Evolutionary conservation across 2,888 invertebrate genomes (phyloP).

Genomic region (Melanchra persicariae): DNA sequence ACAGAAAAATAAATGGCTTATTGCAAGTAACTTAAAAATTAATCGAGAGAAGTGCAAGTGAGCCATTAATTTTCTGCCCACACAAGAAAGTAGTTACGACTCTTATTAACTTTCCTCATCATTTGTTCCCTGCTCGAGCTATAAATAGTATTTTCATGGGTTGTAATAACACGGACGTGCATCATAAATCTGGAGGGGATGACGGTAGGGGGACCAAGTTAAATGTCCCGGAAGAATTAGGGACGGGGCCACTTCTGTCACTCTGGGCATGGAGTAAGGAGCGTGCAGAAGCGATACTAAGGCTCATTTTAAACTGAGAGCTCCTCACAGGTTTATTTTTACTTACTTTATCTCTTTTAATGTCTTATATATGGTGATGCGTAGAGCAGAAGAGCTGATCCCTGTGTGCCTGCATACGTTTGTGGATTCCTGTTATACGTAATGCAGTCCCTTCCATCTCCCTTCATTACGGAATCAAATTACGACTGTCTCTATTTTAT

Average conservation of each 20-base stretch:
- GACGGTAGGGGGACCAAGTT: constrained; percentile 53
- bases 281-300: neutral
- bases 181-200: constrained; percentile 62
- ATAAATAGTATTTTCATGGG: constrained; percentile 58
- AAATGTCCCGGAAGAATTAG: constrained; percentile 73
- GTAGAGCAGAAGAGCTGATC: no score
- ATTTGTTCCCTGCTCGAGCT: constrained; percentile 21
- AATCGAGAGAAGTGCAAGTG: neutral
- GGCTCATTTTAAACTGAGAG: no score
- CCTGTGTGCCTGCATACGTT: no score
- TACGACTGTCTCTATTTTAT: no score
- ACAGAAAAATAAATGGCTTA: no score
- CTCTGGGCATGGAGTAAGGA: constrained; percentile 5
- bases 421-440: no score
- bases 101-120: constrained; percentile 36
- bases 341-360: no score
- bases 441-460: no score
- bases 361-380: no score
- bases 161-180: constrained; percentile 47
- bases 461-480: no score
- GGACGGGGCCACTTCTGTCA: constrained; percentile 56
- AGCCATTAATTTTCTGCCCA: neutral
- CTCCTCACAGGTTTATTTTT: no score
- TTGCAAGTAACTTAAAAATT: neutral
- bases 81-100: constrained; percentile 1